Evolutionary conservation across 2,888 invertebrate genomes (phyloP).

Genomic region (Spilosoma lubricipeda): DNA sequence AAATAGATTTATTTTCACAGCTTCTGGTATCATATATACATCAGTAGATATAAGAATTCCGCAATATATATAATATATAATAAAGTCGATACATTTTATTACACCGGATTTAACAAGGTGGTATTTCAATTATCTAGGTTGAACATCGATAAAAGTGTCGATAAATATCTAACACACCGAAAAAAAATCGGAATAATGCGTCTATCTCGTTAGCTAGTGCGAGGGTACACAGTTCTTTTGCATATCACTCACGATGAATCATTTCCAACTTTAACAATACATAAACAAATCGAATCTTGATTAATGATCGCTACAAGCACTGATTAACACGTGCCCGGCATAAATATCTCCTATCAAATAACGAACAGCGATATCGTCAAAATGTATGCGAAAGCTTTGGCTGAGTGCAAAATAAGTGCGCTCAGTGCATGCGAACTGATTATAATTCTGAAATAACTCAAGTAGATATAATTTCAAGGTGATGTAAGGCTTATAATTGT

Average conservation of each 20-base stretch:
- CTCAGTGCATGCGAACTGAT: not conserved
- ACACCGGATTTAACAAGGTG: too few relatives aligned
- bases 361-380: not conserved
- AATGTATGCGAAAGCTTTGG: not conserved
- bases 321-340: not conserved
- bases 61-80: too few relatives aligned
- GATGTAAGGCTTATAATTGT: not conserved
- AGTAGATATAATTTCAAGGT: not conserved
- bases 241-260: not conserved
- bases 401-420: not conserved
- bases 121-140: too few relatives aligned
- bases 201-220: not conserved
- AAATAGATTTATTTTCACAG: too few relatives aligned
- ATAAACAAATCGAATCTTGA: constrained; percentile 3
- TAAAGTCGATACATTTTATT: too few relatives aligned
- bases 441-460: not conserved
- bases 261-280: not conserved
- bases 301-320: constrained; percentile 1
- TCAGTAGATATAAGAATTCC: too few relatives aligned
- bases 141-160: too few relatives aligned
- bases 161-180: not conserved
- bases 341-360: constrained; percentile 6
- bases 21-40: too few relatives aligned
- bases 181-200: not conserved
- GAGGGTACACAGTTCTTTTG: not conserved